phyloP scores from a whole-genome alignment of 2,113 vertebrate genomes.

The Numenius arquata region DNA sequence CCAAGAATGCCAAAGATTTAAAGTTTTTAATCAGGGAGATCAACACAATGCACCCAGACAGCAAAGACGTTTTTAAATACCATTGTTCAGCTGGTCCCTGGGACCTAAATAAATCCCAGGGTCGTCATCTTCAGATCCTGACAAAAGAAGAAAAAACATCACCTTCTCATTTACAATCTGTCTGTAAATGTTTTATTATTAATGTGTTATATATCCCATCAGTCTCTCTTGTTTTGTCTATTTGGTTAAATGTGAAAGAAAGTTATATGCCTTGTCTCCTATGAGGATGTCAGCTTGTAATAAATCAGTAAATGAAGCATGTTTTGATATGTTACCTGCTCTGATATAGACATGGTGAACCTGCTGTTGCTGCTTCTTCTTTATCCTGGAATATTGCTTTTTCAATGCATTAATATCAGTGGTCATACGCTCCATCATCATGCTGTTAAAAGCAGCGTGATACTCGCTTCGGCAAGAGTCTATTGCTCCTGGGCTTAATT shows the following conservation, averaged over 20 bases:
- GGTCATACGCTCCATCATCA: conserved; percentile 99
- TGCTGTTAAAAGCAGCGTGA: conserved; percentile 92
- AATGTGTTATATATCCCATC: neutral
- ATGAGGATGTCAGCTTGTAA: neutral
- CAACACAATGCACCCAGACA: neutral
- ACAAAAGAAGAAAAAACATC: conserved; percentile 68
- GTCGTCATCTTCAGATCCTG: conserved; percentile 75
- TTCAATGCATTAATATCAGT: conserved; percentile 93
- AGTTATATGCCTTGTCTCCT: neutral
- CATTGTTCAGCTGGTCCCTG: conserved; percentile 70
- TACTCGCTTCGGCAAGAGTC: conserved; percentile 88
- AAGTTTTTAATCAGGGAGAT: conserved; percentile 6
- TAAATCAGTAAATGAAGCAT: neutral
- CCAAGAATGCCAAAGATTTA: conserved; percentile 64
- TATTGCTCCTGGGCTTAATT: conserved; percentile 93
- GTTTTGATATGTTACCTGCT: conserved; percentile 79
- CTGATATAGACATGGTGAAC: conserved; percentile 89
- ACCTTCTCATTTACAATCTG: neutral
- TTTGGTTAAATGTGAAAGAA: neutral
- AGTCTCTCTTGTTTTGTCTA: neutral
- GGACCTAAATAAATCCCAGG: conserved; percentile 70
- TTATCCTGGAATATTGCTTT: conserved; percentile 92
- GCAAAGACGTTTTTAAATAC: conserved; percentile 65
- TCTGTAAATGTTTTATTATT: neutral
- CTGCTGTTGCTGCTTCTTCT: conserved; percentile 94